Conservation (phyloP, 2,797 vertebrate species). For the Melanotaenia trifasciata region DNA sequence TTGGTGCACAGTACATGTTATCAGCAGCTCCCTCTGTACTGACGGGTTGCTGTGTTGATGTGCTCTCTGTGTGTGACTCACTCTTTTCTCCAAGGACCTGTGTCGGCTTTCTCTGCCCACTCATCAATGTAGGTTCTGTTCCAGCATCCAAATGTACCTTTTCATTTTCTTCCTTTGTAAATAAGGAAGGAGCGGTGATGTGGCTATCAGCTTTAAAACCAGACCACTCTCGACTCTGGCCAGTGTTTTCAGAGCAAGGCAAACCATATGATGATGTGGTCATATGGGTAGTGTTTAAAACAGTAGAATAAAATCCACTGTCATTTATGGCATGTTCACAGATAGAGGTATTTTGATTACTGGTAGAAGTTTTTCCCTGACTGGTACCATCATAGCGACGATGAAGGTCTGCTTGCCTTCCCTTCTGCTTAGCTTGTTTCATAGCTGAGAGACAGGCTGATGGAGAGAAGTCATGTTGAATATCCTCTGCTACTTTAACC, state of each 20-base stretch:
- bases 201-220: conserved; percentile 52
- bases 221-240: conserved; percentile 23
- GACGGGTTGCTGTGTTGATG: conserved; percentile 9
- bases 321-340: conserved; percentile 44
- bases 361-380: neutral
- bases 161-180: conserved; percentile 43
- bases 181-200: conserved; percentile 28
- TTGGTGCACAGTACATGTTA: conserved; percentile 7
- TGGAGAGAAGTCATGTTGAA: conserved; percentile 47
- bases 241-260: conserved; percentile 28
- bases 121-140: conserved; percentile 8
- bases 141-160: conserved; percentile 42
- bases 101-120: conserved; percentile 1
- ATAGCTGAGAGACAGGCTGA: conserved; percentile 65
- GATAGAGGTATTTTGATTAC: conserved; percentile 24
- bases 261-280: conserved; percentile 32
- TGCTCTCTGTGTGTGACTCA: conserved; percentile 12
- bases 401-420: conserved; percentile 18
- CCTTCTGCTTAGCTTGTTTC: conserved; percentile 55
- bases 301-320: conserved; percentile 69
- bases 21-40: conserved; percentile 26
- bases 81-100: neutral
- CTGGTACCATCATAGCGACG: neutral
- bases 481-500: conserved; percentile 19
- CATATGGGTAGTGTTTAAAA: conserved; percentile 41